Base-by-base conservation (phyloP, 2,797 vertebrate species). In the Lepus townsendii region DNA sequence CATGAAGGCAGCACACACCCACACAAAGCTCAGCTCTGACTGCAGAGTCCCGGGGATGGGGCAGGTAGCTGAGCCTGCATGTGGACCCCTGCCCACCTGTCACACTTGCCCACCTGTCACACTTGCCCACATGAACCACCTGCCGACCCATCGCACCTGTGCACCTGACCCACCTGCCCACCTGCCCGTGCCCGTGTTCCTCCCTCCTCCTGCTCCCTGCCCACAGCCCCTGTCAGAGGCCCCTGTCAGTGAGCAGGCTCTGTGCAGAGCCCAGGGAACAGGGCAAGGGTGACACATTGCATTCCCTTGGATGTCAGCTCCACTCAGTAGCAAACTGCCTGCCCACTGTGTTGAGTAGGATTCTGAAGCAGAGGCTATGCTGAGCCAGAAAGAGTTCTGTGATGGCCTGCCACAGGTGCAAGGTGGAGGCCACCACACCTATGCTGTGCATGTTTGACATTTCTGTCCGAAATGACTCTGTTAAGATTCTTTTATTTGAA, bases 1-100 rank as follows among this genome's bases (percentile, higher is more conserved):
- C 95, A 38, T 22, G 97, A 80, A 90, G 96, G 42, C 90, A 96
- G 94, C 71, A 90, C 30, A 86, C 0, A 19, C 62, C 82, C n/a
- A 3, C 5, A 20, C 32, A 90, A 96, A 26, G 7, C 22, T 50
- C 54, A 24, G 35, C 14, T 57, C 27, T 16, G 19, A 47, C n/a
- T 16, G 3, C 17, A 13, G 12, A 30, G 16, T 72, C 65, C 16
- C 12, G 35, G 17, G 16, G 16, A 30, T 27, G 13, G 42, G 5
- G 30, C 17, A 22, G 1, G 3, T 52, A 0, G 3, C 52, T 54
- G 52, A 54, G 52, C 12, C 52, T 54, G 52, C 52, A 54, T 13
- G 17, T 17, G 17, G 52, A 54, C 52, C 52, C 52, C 52, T 13
- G 17, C 52, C 17, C 52, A 13, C 52, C 52, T 12, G 17, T n/a